These are phyloP conservation scores for Trichogramma pretiosum DNA, from an alignment of 1,140 invertebrate genomes.

Conservation along the genomic window DNA sequence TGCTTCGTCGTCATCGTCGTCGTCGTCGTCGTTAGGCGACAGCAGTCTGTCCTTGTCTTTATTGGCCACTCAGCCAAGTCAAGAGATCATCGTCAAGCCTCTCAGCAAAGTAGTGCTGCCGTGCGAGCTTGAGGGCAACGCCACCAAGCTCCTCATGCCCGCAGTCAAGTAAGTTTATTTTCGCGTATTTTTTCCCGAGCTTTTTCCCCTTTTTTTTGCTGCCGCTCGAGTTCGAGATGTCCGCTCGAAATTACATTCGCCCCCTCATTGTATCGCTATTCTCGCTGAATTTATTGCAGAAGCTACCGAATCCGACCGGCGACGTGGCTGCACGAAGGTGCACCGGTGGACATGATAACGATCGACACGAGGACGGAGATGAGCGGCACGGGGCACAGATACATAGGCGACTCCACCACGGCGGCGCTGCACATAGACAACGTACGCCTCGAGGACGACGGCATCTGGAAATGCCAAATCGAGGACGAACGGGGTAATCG, in stretches of 20 bases:
- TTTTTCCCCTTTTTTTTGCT: no score
- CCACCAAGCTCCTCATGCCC: slow-evolving; percentile 35
- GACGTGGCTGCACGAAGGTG: slow-evolving; percentile 44
- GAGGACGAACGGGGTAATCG: slow-evolving; percentile 53
- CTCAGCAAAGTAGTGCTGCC: slow-evolving; percentile 39
- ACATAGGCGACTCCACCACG: slow-evolving; percentile 46
- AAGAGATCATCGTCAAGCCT: slow-evolving; percentile 39
- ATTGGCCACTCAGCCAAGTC: slow-evolving; percentile 28
- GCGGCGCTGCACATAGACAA: slow-evolving; percentile 58
- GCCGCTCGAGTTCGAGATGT: no score
- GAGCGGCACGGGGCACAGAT: slow-evolving; percentile 45
- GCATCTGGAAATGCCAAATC: slow-evolving; percentile 58
- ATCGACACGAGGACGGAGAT: slow-evolving; percentile 42
- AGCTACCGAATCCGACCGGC: slow-evolving; percentile 41
- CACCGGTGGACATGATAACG: slow-evolving; percentile 43
- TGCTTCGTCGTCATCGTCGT: no score
- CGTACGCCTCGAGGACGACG: slow-evolving; percentile 59
- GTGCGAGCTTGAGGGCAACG: slow-evolving; percentile 41
- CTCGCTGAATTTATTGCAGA: no score
- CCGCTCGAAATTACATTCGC: no score
- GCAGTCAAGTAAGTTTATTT: slow-evolving; percentile 30
- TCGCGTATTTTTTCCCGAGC: no score
- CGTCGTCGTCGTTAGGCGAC: no score
- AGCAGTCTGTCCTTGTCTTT: slow-evolving; percentile 22
- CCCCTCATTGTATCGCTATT: no score